Percentiles rank a stretch among this genome's conserved stretches.
phyloP scores from a whole-genome alignment of 2,113 vertebrate species.

The Pongo abelii region DNA sequence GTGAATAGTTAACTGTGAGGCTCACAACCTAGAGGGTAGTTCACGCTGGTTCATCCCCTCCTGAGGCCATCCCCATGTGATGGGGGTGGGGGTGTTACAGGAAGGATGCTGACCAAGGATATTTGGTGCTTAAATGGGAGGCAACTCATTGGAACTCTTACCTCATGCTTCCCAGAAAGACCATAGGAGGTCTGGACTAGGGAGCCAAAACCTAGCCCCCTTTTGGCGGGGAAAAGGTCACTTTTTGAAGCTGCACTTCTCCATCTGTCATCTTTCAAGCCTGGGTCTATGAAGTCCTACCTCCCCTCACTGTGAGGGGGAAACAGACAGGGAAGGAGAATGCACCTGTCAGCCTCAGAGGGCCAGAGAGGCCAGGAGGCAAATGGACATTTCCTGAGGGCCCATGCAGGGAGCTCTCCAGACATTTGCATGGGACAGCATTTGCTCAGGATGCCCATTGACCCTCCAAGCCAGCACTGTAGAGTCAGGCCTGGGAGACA shows the following conservation, averaged over 20 bases:
- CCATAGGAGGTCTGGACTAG: background rate
- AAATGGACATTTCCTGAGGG: accelerated
- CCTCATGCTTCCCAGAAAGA: background rate
- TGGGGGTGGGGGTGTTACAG: accelerated
- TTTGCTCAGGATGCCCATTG: accelerated
- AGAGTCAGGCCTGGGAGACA: background rate
- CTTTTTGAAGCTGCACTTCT: background rate
- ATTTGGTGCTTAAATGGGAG: background rate
- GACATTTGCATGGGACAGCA: accelerated
- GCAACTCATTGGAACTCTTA: background rate
- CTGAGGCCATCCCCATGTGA: accelerated
- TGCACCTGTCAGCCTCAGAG: accelerated
- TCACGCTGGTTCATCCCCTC: accelerated
- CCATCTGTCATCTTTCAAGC: background rate
- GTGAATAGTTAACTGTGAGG: too few species aligned
- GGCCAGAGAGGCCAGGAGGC: background rate
- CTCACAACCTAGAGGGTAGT: background rate
- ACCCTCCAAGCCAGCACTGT: accelerated
- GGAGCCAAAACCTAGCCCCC: background rate
- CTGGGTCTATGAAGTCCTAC: background rate
- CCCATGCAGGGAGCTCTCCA: accelerated
- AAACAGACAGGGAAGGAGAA: too few species aligned
- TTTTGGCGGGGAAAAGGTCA: background rate
- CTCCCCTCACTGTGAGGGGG: background rate
- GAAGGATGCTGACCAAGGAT: accelerated